Evolutionary conservation across 1,140 invertebrate genomes (phyloP).

Genomic region (Drepana arcuata): DNA sequence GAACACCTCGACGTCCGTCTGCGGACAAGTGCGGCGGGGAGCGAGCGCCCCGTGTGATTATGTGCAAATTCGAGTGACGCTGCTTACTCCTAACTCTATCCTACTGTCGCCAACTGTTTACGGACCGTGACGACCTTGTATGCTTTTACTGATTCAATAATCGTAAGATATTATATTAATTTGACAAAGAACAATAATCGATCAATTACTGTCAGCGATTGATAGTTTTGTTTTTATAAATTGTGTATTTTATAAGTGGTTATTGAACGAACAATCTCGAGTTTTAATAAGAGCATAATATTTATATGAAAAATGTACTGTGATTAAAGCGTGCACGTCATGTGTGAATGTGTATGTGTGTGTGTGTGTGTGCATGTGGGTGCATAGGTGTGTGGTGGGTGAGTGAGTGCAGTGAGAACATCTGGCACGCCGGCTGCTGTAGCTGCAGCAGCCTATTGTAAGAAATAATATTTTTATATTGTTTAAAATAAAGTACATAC

Average conservation of each 20-base stretch:
- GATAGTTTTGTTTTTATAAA: slow-evolving; percentile 56
- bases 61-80: not conserved
- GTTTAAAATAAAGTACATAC: slow-evolving; percentile 64
- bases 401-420: slow-evolving; percentile 4
- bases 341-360: slow-evolving; percentile 18
- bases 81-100: not conserved
- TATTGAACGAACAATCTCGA: slow-evolving; percentile 46
- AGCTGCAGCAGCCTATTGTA: slow-evolving; percentile 44
- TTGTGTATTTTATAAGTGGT: slow-evolving; percentile 66
- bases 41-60: not conserved
- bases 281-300: slow-evolving; percentile 46
- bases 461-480: slow-evolving; percentile 70
- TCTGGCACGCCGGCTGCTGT: too few relatives aligned
- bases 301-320: slow-evolving; percentile 61
- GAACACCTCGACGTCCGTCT: slow-evolving; percentile 96
- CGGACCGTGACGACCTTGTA: slow-evolving; percentile 28
- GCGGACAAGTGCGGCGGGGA: slow-evolving; percentile 28
- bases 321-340: slow-evolving; percentile 39
- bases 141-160: slow-evolving; percentile 55
- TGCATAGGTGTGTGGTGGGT: not conserved
- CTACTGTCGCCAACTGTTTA: slow-evolving; percentile 22
- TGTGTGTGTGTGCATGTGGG: slow-evolving; percentile 6
- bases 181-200: slow-evolving; percentile 39
- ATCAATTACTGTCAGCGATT: slow-evolving; percentile 42
- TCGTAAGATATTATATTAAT: slow-evolving; percentile 36